Percentiles rank a stretch among this genome's conserved stretches.
These are phyloP conservation scores for Stenoptilia bipunctidactyla DNA, from an alignment of 2,888 invertebrate genomes.

Conservation along the genomic window DNA sequence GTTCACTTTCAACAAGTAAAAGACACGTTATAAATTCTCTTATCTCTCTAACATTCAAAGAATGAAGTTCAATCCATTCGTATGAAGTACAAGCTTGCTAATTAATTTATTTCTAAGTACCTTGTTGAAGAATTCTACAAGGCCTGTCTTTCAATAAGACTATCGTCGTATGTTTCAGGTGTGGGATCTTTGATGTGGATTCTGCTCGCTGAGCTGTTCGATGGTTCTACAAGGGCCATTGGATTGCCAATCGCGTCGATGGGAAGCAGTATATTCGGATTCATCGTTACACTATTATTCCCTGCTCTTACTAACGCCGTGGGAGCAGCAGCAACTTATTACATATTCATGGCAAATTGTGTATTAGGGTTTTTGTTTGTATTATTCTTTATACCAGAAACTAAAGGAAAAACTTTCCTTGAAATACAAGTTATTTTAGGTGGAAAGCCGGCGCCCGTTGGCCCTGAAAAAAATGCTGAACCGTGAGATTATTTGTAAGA, in stretches of 20 bases:
- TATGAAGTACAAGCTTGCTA: no score
- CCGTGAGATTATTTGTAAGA: no score
- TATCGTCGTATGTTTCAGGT: conserved; percentile 26
- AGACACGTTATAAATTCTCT: no score
- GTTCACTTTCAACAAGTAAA: no score
- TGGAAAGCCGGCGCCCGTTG: conserved; percentile 5
- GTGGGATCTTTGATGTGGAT: conserved; percentile 37
- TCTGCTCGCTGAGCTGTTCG: conserved; percentile 36
- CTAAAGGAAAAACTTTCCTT: conserved; percentile 40
- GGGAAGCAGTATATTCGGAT: conserved; percentile 18
- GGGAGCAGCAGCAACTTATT: conserved; percentile 34
- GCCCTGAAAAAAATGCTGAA: no score
- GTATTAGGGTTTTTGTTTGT: conserved; percentile 24
- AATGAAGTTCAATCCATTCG: no score
- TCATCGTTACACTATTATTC: conserved; percentile 34
- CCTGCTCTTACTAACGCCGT: conserved; percentile 21
- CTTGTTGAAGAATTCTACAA: no score
- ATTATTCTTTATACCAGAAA: conserved; percentile 37
- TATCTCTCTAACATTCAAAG: no score
- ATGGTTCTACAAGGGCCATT: conserved; percentile 29
- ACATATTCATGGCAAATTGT: conserved; percentile 27
- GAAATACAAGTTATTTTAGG: conserved; percentile 39
- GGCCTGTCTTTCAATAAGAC: no score
- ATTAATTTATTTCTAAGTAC: no score
- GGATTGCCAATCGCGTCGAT: conserved; percentile 24